Evolutionary conservation across 2,113 vertebrate genomes (phyloP).

Genomic region (Pontoporia blainvillei): DNA sequence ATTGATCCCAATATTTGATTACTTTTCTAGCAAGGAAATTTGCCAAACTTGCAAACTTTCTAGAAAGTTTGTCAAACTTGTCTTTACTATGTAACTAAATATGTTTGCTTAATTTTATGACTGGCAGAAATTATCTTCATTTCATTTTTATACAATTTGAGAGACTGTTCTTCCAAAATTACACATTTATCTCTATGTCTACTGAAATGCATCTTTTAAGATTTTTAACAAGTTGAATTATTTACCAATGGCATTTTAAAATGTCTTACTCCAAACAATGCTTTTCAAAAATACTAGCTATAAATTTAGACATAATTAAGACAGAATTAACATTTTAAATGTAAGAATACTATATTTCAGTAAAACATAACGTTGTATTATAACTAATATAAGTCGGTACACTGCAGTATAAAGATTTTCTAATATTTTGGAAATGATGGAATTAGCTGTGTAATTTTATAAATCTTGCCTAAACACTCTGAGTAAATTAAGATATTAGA

Average conservation of each 20-base stretch:
- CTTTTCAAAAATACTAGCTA: not conserved
- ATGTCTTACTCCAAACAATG: not conserved
- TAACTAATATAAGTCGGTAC: not conserved
- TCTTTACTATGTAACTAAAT: not conserved
- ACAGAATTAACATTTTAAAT: not conserved
- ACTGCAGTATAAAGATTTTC: not conserved
- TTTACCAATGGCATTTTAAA: not conserved
- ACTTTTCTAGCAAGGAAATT: not conserved
- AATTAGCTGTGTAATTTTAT: not conserved
- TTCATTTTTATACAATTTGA: not conserved
- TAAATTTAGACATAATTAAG: not conserved
- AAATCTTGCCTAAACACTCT: not conserved
- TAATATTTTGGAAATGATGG: not conserved
- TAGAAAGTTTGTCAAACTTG: not conserved
- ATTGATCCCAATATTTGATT: not conserved
- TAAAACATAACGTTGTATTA: not conserved
- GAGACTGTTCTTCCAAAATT: not conserved
- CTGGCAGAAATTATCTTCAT: not conserved
- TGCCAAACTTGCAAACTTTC: too few species aligned
- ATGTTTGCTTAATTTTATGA: not conserved
- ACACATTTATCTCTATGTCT: not conserved
- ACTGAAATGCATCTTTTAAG: not conserved
- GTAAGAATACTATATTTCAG: not conserved
- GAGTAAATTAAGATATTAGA: not conserved
- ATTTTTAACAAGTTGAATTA: not conserved